phyloP scores from a whole-genome alignment of 2,113 vertebrate species.

The Cyprinus carpio region DNA sequence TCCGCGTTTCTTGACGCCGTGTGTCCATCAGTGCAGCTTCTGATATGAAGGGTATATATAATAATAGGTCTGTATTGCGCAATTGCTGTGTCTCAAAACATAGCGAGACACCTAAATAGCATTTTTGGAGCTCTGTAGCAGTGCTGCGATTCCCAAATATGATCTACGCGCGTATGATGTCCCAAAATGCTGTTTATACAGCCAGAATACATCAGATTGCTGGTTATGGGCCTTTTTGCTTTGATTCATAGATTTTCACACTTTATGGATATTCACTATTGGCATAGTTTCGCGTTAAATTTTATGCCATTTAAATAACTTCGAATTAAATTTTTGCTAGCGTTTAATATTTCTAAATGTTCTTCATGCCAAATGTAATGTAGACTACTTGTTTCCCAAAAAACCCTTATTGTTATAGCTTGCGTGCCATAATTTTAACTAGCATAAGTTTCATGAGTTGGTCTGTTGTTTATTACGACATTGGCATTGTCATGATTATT shows the following conservation, averaged over 20 bases:
- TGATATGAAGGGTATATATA: neutral
- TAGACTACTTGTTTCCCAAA: neutral
- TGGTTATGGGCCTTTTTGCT: neutral
- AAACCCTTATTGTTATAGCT: neutral
- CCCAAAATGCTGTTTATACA: neutral
- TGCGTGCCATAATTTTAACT: neutral
- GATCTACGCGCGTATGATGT: neutral
- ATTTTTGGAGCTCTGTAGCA: neutral
- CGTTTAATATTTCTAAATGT: neutral
- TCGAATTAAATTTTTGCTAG: neutral
- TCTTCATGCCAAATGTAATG: neutral
- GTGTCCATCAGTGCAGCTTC: neutral
- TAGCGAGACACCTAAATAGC: neutral
- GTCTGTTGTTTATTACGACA: neutral
- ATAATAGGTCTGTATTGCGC: neutral
- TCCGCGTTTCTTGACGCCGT: neutral
- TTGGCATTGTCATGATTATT: neutral
- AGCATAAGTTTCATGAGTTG: neutral
- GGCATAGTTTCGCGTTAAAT: neutral
- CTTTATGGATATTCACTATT: no score
- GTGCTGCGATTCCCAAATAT: neutral
- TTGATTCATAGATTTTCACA: neutral
- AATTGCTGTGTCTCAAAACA: neutral
- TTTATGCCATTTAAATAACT: neutral
- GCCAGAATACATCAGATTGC: neutral